Evolutionary conservation across 2,113 vertebrate genomes (phyloP), one percentile per base, ranked within the genome.

Genomic region (Grammomys dolichurus): DNA sequence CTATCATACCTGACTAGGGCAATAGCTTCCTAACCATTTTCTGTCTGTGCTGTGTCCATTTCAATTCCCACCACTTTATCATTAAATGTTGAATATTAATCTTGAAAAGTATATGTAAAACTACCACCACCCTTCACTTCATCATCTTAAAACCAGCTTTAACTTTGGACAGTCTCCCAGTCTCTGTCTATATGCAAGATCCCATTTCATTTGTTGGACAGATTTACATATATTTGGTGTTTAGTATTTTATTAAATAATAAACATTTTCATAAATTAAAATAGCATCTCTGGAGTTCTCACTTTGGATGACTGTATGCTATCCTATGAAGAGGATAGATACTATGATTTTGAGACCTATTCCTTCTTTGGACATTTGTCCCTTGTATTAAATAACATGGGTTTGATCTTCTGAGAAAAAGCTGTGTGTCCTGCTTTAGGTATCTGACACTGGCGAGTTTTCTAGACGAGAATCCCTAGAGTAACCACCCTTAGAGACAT

Each of bases 361-460:
- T 92, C 93, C 22, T 51, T 60, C 28, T 28, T 36, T 77, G 17
- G 72, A 87, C 16, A 90, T 84, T 93, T 92, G 63, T 86, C 88
- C 56, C 56, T 84, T 60, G 31, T 16, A 90, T 46, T 40, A 80
- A 69, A 43, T 31, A 72, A 48, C 22, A 77, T 33, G 58, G 43
- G n/a, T 90, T 93, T 81, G 73, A 31, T 69, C 51, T 92, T 94
- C 75, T 78, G 12, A n/a, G 48, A 56, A 87, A 87, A 86, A 48
- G 43, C 9, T 67, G 1, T 63, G 72, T 89, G 65, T 17, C 91
- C 75, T 28, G 76, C 22, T 90, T 86, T 67, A 93, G 63, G 91
- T 77, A 88, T 65, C 72, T 93, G 24, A 69, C 20, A 84, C 2
- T 3, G 36, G 13, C 33, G 51, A 76, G 48, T 70, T 78, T 78